These are phyloP conservation scores for Diadromus collaris DNA, from an alignment of 2,888 invertebrate species.

Conservation along the genomic window DNA sequence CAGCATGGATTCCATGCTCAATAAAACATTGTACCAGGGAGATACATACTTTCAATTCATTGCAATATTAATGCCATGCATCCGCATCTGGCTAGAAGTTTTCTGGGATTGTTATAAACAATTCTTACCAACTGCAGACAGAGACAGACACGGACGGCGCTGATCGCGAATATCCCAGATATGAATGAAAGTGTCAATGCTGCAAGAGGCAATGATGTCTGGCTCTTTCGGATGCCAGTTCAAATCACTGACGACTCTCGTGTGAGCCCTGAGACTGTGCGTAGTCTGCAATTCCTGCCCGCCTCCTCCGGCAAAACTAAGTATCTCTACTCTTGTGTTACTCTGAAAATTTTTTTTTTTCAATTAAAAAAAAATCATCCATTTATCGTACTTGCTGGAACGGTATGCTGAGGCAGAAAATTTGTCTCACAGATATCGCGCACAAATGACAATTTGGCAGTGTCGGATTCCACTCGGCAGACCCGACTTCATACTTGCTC, in stretches of 20 bases:
- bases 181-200: constrained; percentile 96
- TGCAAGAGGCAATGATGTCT: constrained; percentile 92
- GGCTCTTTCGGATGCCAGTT: constrained; percentile 94
- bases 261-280: constrained; percentile 89
- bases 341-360: constrained; percentile 83
- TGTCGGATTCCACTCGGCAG: constrained; percentile 96
- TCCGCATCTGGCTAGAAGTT: not conserved
- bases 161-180: constrained; percentile 96
- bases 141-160: constrained; percentile 89
- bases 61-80: not conserved
- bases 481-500: constrained; percentile 96
- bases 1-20: too few relatives aligned
- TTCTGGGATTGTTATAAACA: not conserved
- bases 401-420: not conserved
- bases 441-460: constrained; percentile 89
- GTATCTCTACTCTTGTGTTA: constrained; percentile 93
- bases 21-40: not conserved
- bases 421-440: constrained; percentile 90
- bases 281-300: constrained; percentile 85
- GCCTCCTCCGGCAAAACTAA: constrained; percentile 87
- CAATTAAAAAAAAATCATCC: not conserved
- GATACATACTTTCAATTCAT: not conserved
- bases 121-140: constrained; percentile 92
- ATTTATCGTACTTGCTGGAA: not conserved
- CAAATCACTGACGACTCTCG: constrained; percentile 93